Percentiles rank a stretch among this genome's conserved stretches.
Conservation (phyloP, 1,140 invertebrate species). For the Cylas formicarius region DNA sequence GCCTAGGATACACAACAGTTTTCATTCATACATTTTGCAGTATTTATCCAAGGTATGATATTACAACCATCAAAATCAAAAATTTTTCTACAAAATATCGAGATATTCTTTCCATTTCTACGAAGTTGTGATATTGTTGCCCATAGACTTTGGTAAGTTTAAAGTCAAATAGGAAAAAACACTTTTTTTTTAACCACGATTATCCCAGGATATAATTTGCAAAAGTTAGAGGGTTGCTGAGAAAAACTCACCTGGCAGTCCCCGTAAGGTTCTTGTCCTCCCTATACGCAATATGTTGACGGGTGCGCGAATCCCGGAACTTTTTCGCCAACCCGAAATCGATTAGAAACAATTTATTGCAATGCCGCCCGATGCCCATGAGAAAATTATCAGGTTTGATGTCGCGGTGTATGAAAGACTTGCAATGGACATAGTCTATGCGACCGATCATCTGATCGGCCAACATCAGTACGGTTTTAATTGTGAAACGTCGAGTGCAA, state of each 20-base stretch:
- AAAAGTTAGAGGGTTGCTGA: too few relatives aligned
- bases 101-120: too few relatives aligned
- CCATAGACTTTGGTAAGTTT: too few relatives aligned
- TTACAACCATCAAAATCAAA: too few relatives aligned
- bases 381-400: conserved; percentile 94
- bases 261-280: conserved; percentile 91
- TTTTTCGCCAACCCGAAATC: conserved; percentile 94
- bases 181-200: too few relatives aligned
- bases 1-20: too few relatives aligned
- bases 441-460: conserved; percentile 82
- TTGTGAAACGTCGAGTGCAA: conserved; percentile 82
- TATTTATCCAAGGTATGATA: too few relatives aligned
- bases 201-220: too few relatives aligned
- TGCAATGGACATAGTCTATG: conserved; percentile 84
- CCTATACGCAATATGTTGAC: conserved; percentile 54
- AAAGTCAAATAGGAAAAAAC: too few relatives aligned
- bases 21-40: too few relatives aligned
- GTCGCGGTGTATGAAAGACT: conserved; percentile 86
- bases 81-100: too few relatives aligned
- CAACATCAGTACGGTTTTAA: conserved; percentile 91
- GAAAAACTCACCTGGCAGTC: conserved; percentile 48
- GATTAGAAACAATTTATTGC: conserved; percentile 86
- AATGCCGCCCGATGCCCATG: conserved; percentile 88
- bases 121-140: too few relatives aligned
- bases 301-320: conserved; percentile 72